Evolutionary conservation across 2,113 vertebrate species (phyloP).

Genomic region (Gallinago paraguaiae): DNA sequence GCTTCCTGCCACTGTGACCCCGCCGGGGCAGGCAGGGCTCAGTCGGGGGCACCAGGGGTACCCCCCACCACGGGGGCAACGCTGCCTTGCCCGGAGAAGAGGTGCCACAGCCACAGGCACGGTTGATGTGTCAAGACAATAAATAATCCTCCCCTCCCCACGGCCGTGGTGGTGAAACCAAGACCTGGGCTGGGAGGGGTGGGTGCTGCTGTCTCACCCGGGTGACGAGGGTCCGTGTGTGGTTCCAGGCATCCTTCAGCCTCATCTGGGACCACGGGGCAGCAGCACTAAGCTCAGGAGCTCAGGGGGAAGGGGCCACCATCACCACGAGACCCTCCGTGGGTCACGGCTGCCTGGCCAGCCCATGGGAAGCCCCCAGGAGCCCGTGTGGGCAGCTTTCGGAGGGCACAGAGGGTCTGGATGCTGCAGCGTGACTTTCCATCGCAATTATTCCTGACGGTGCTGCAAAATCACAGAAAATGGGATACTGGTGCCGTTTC

Average conservation of each 20-base stretch:
- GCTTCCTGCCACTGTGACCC: slow-evolving; percentile 60
- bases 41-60: neutral
- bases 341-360: rapidly evolving
- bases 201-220: rapidly evolving
- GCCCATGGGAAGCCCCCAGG: neutral
- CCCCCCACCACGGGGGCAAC: rapidly evolving
- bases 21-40: rapidly evolving
- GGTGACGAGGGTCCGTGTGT: rapidly evolving
- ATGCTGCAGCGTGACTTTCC: rapidly evolving
- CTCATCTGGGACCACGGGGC: rapidly evolving
- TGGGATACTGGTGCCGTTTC: rapidly evolving
- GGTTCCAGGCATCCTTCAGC: neutral
- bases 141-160: neutral
- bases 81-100: rapidly evolving
- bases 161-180: rapidly evolving
- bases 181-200: rapidly evolving
- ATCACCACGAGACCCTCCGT: rapidly evolving
- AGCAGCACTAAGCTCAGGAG: neutral
- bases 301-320: neutral
- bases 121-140: rapidly evolving
- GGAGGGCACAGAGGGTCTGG: neutral
- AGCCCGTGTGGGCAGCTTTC: too few relatives aligned
- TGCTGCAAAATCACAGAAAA: neutral
- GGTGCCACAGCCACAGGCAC: neutral
- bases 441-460: rapidly evolving